Percentiles rank a stretch among this genome's conserved stretches.
Conservation (phyloP, 1,140 invertebrate genomes). For the Drosophila ambigua region DNA sequence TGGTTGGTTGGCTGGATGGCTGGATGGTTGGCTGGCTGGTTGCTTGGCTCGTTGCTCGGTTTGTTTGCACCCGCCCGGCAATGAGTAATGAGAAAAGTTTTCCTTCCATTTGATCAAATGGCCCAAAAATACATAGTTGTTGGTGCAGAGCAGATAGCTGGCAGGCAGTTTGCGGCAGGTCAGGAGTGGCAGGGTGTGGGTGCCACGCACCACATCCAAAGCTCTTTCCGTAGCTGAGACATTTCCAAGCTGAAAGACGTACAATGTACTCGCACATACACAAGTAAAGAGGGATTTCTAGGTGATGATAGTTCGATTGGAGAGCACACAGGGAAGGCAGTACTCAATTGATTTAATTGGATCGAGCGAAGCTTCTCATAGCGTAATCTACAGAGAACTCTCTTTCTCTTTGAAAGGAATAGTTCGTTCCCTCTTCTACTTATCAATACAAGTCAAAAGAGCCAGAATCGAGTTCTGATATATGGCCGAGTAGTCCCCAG, state of each 20-base stretch:
- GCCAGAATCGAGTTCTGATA: too few species aligned
- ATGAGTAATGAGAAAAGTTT: slow-evolving; percentile 82
- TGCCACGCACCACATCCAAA: slow-evolving; percentile 68
- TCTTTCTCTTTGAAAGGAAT: too few species aligned
- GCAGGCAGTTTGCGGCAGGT: slow-evolving; percentile 19
- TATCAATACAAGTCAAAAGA: too few species aligned
- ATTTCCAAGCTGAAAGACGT: slow-evolving; percentile 10
- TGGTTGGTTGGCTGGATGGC: slow-evolving; percentile 40
- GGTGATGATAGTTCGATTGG: slow-evolving; percentile 19
- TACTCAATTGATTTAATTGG: too few species aligned
- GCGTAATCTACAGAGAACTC: too few species aligned
- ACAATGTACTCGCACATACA: not conserved
- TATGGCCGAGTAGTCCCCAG: too few species aligned
- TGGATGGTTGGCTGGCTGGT: slow-evolving; percentile 13
- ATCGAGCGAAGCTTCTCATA: too few species aligned
- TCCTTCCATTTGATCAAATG: slow-evolving; percentile 80
- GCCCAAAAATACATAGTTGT: slow-evolving; percentile 72
- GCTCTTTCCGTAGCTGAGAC: slow-evolving; percentile 41
- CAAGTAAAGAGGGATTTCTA: slow-evolving; percentile 29
- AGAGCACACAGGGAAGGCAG: not conserved
- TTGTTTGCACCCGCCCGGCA: slow-evolving; percentile 68
- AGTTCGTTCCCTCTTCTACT: too few species aligned
- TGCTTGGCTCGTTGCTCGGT: slow-evolving; percentile 58
- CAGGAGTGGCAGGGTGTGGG: slow-evolving; percentile 35
- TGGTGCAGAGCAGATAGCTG: slow-evolving; percentile 25